Evolutionary conservation across 2,888 invertebrate genomes (phyloP).

Genomic region (Lumbricus terrestris): DNA sequence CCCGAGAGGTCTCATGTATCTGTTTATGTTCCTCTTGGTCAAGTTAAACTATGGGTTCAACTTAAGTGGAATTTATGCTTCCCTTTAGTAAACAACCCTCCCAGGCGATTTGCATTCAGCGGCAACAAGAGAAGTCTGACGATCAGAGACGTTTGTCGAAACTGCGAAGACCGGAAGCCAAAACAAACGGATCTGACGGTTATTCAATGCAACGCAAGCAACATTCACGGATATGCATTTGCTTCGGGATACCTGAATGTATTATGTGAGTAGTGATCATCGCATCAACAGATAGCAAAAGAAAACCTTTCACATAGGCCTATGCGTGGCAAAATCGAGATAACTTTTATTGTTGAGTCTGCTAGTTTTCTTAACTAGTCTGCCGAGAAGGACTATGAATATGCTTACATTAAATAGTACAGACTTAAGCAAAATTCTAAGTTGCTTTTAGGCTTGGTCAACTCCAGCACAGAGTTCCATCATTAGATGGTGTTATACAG

Average conservation of each 20-base stretch:
- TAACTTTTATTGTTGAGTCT: not conserved
- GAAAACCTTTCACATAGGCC: no score
- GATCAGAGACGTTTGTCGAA: conserved; percentile 21
- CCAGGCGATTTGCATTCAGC: not conserved
- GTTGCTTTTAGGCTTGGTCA: not conserved
- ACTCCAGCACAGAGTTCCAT: not conserved
- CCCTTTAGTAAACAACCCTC: not conserved
- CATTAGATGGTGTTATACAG: not conserved
- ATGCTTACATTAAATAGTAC: no score
- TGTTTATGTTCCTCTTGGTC: no score
- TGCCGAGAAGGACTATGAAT: not conserved
- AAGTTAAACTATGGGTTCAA: no score
- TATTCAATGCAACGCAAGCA: conserved; percentile 36
- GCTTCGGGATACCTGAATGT: conserved; percentile 37
- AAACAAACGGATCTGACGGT: conserved; percentile 32
- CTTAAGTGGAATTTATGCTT: no score
- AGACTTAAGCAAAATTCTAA: not conserved
- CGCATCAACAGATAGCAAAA: no score
- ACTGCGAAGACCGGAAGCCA: conserved; percentile 10
- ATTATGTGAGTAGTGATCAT: conserved; percentile 28
- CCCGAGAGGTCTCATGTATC: no score
- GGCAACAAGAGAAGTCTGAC: conserved; percentile 15
- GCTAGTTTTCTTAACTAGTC: not conserved
- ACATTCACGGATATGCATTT: conserved; percentile 31
- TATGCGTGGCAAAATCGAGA: not conserved